phyloP scores from a whole-genome alignment of 2,888 invertebrate genomes.

The Blera fallax region DNA sequence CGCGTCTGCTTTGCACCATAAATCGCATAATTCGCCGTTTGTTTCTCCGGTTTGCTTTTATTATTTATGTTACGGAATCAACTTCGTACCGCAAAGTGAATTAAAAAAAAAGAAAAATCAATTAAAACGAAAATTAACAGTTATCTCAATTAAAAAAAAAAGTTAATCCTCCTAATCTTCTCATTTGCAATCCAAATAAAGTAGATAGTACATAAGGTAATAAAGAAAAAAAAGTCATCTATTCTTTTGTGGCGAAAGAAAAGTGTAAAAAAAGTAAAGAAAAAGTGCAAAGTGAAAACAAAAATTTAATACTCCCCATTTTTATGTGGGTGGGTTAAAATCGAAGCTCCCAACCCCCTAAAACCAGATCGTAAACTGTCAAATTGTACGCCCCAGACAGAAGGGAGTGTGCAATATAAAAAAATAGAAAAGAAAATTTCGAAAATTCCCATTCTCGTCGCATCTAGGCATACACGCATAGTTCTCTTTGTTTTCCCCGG shows the following conservation, averaged over 20 bases:
- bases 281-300: not conserved
- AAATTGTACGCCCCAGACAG: constrained; percentile 11
- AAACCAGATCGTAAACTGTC: not conserved
- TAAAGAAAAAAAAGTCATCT: not conserved
- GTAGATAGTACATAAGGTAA: not conserved
- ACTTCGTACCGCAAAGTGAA: constrained; percentile 26
- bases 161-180: not conserved
- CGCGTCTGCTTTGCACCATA: constrained; percentile 14
- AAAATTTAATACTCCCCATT: not conserved
- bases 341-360: not conserved
- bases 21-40: constrained; percentile 24
- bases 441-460: not conserved
- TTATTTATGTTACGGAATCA: constrained; percentile 29
- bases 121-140: constrained; percentile 7
- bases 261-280: not conserved
- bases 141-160: constrained; percentile 16
- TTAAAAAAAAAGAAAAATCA: constrained; percentile 4
- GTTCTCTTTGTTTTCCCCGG: constrained; percentile 23
- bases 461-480: not conserved
- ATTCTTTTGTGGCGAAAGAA: not conserved
- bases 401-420: constrained; percentile 1
- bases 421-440: not conserved
- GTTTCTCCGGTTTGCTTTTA: constrained; percentile 19
- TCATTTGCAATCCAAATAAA: not conserved
- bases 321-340: not conserved